Evolutionary conservation across 1,140 invertebrate genomes (phyloP).

Genomic region (Hylaeus anthracinus): DNA sequence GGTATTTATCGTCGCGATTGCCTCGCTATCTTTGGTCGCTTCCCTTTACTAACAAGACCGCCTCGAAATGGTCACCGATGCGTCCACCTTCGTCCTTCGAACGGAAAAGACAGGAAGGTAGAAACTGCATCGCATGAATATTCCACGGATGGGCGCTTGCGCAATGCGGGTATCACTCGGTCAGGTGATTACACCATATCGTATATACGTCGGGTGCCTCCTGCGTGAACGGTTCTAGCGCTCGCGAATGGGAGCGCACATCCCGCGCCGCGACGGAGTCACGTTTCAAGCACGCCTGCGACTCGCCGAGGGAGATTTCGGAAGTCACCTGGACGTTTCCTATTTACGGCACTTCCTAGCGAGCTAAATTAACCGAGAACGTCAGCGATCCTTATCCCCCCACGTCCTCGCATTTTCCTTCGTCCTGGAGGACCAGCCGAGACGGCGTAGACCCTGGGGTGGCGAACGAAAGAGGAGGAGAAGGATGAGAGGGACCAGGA

Average conservation of each 20-base stretch:
- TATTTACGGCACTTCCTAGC: constrained; percentile 75
- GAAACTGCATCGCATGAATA: constrained; percentile 66
- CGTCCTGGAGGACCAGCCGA: constrained; percentile 55
- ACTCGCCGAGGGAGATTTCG: constrained; percentile 20
- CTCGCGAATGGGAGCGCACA: constrained; percentile 20
- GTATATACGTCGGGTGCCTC: constrained; percentile 50
- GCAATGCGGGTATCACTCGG: constrained; percentile 51
- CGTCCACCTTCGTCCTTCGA: background rate
- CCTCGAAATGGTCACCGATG: too few species aligned
- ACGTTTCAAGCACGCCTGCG: constrained; percentile 18
- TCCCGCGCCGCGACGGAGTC: background rate
- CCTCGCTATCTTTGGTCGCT: too few species aligned
- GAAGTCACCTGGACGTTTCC: constrained; percentile 65
- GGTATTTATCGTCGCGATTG: too few species aligned
- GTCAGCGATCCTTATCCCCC: constrained; percentile 75
- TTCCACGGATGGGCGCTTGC: constrained; percentile 57
- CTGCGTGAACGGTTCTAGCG: constrained; percentile 25
- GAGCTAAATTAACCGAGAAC: constrained; percentile 78
- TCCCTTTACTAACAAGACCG: too few species aligned
- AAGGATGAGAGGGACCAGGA: background rate
- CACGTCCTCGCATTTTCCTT: constrained; percentile 70
- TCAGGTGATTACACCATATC: constrained; percentile 49
- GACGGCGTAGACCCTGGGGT: background rate
- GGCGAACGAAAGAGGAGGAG: background rate
- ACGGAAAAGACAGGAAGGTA: constrained; percentile 27